Evolutionary conservation across 2,113 vertebrate species (phyloP).

Genomic region (Centropristis striata): DNA sequence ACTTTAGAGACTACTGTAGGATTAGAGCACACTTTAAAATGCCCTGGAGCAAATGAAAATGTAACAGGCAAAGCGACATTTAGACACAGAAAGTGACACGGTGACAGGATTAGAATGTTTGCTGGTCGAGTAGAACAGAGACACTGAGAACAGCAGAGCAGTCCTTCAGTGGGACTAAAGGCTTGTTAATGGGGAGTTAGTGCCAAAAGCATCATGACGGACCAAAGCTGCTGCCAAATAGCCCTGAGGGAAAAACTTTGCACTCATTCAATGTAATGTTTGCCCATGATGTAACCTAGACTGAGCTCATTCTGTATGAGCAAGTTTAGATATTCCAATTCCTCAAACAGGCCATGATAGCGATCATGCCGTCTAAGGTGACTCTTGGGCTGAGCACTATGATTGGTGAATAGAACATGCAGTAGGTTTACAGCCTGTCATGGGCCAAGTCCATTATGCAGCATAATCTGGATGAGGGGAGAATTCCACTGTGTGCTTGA

Average conservation of each 20-base stretch:
- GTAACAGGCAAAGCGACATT: constrained; percentile 12
- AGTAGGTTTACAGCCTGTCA: not conserved
- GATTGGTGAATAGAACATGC: no score
- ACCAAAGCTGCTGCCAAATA: constrained; percentile 1
- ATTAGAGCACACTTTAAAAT: constrained; percentile 9
- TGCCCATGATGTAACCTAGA: not conserved
- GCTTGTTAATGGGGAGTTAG: not conserved
- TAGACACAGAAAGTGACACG: not conserved
- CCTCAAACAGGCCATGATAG: no score
- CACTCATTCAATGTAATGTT: not conserved
- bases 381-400: not conserved
- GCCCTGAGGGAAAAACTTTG: not conserved
- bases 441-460: not conserved
- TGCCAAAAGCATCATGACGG: not conserved
- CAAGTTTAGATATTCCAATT: no score
- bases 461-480: not conserved
- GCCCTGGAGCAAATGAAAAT: not conserved
- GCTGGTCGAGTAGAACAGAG: not conserved
- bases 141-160: not conserved
- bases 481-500: not conserved
- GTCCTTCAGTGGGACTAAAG: not conserved
- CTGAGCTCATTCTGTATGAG: not conserved
- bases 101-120: not conserved
- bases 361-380: no score
- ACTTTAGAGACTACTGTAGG: not conserved